phyloP scores from a whole-genome alignment of 2,888 invertebrate species.

The Tortrix viridana region DNA sequence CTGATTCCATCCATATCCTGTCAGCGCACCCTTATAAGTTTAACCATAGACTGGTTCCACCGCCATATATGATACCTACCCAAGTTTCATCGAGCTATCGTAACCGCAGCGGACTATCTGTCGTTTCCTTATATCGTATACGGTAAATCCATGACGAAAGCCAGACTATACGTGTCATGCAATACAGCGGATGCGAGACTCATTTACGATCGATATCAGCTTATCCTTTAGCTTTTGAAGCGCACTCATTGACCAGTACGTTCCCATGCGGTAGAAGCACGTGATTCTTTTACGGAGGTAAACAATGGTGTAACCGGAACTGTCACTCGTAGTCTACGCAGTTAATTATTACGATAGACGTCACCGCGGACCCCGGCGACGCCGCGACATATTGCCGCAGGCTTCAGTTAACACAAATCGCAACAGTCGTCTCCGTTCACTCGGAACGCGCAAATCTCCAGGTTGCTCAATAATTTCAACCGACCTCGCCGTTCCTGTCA shows the following conservation, averaged over 20 bases:
- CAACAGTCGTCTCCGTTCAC: conserved; percentile 67
- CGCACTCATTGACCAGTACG: conserved; percentile 8
- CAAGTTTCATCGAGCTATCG: conserved; percentile 40
- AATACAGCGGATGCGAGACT: conserved; percentile 44
- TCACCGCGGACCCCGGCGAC: conserved; percentile 46
- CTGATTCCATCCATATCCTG: neutral
- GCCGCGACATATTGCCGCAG: conserved; percentile 33
- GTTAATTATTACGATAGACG: conserved; percentile 71
- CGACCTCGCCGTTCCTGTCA: conserved; percentile 60
- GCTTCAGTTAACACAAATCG: conserved; percentile 59
- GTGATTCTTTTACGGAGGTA: conserved; percentile 52
- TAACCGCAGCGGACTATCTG: conserved; percentile 47
- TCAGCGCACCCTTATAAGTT: conserved; percentile 24
- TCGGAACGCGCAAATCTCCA: conserved; percentile 58
- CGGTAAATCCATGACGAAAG: conserved; percentile 31
- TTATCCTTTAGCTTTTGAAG: conserved; percentile 44
- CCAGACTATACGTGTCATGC: conserved; percentile 17
- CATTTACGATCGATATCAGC: conserved; percentile 45
- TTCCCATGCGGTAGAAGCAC: conserved; percentile 42
- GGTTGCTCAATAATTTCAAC: conserved; percentile 60
- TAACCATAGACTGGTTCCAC: conserved; percentile 25
- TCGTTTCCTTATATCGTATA: conserved; percentile 28
- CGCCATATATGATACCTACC: conserved; percentile 41
- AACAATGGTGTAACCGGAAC: conserved; percentile 56
- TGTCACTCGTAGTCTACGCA: conserved; percentile 53